A percentile compares a stretch with the other conserved stretches of the same genome.
Conservation (phyloP, 1,140 invertebrate species). For the Bactericera cockerelli region DNA sequence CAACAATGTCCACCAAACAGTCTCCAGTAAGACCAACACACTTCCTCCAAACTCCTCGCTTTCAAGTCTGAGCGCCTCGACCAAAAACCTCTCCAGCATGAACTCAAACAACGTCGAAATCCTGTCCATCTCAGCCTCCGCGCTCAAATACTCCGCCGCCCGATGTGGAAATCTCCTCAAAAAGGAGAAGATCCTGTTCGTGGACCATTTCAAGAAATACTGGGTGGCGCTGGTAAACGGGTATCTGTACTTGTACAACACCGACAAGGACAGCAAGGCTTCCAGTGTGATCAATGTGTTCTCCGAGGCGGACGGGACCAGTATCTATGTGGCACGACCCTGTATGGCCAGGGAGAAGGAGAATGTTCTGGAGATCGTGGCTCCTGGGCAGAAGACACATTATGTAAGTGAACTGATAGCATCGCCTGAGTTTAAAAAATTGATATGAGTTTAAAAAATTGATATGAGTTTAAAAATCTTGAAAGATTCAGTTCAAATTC, state of each 20-base stretch:
- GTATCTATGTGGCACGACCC: not conserved
- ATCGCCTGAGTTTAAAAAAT: too few species aligned
- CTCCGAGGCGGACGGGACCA: not conserved
- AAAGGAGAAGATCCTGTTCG: constrained; percentile 17
- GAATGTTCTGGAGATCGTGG: not conserved
- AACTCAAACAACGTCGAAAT: constrained; percentile 10
- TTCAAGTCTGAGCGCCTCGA: too few species aligned
- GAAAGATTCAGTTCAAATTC: too few species aligned
- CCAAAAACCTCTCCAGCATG: too few species aligned
- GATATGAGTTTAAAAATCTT: too few species aligned
- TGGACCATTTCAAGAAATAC: constrained; percentile 16
- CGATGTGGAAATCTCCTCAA: constrained; percentile 10
- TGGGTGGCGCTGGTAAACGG: constrained; percentile 14
- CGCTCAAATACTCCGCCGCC: constrained; percentile 13
- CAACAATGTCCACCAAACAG: too few species aligned
- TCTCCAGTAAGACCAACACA: too few species aligned
- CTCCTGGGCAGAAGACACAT: not conserved
- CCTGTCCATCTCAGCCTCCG: constrained; percentile 14
- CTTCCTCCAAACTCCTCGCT: too few species aligned
- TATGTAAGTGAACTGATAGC: too few species aligned
- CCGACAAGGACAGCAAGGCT: not conserved
- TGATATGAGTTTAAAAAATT: too few species aligned
- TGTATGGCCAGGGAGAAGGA: constrained; percentile 12
- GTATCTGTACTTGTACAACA: constrained; percentile 1
- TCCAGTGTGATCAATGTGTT: not conserved